Evolutionary conservation across 2,888 invertebrate species (phyloP), one percentile per base, ranked within the genome.

Genomic region (Prosapia bicincta): DNA sequence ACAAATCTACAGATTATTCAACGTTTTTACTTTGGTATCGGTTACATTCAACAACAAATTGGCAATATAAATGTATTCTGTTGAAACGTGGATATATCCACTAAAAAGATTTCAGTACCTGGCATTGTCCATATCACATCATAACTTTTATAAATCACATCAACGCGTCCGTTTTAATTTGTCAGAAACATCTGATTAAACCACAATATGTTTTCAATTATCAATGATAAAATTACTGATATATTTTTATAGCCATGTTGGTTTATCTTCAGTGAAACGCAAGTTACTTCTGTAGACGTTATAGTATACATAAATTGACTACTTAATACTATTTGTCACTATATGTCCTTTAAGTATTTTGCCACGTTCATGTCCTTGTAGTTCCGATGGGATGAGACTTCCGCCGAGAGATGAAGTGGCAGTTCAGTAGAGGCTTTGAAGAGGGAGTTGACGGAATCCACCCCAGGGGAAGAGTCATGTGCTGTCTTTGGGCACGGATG

Each of bases 401-500:
- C 72, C 66, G 71, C 71, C 72, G 1, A 43, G 2, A 38, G 23
- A n/a, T 54, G 71, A 10, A 66, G 72, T 28, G 72, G 54, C 43
- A 24, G 67, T 80, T 54, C 77, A 82, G 73, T 82, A 82, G 32
- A 82, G 81, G 78, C 81, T 82, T 76, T 83, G 83, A 72, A 82
- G 80, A 72, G 83, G 83, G 77, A 82, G 90, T 84, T 90, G 85
- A 82, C 90, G 89, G 82, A 91, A 89, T 83, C 91, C 92, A 86
- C 91, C 92, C 93, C 93, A 93, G 82, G 92, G 92, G 88, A 92
- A 93, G 90, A 94, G 93, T 94, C 94, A 94, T 93, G 93, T 82
- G 80, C 83, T 82, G 78, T 85, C 85, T 83, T 92, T 88, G 80
- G 88, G 86, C 78, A 86, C 86, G 78, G 82, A 81, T 9, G 80